A percentile compares a stretch with the other conserved stretches of the same genome.
phyloP scores from a whole-genome alignment of 2,797 vertebrate genomes.

The Yasuhikotakia modesta region DNA sequence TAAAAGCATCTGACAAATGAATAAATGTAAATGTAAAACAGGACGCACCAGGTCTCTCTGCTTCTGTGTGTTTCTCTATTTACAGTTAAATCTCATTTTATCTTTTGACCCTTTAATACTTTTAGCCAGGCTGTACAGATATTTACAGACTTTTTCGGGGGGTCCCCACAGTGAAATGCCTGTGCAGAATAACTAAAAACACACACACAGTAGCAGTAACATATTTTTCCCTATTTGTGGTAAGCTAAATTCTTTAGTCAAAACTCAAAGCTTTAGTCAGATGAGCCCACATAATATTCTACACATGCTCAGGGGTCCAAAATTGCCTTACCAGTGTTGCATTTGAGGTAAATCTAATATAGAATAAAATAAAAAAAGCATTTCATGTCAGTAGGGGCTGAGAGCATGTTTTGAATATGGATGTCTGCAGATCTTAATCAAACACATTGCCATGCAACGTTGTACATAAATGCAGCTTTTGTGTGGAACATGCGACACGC shows the following conservation, averaged over 20 bases:
- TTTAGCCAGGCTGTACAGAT: constrained; percentile 30
- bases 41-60: too few species aligned
- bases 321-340: constrained; percentile 64
- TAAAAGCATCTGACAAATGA: too few species aligned
- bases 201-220: constrained; percentile 61
- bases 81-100: constrained; percentile 21
- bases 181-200: constrained; percentile 65
- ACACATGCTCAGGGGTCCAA: constrained; percentile 65
- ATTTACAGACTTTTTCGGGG: constrained; percentile 31
- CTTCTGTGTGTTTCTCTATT: background rate
- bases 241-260: constrained; percentile 58
- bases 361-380: constrained; percentile 69
- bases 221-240: constrained; percentile 56
- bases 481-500: constrained; percentile 42
- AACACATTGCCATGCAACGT: constrained; percentile 37
- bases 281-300: constrained; percentile 66
- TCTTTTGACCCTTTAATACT: constrained; percentile 27
- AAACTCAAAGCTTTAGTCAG: constrained; percentile 56
- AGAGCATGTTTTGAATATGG: constrained; percentile 63
- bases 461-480: constrained; percentile 57
- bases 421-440: constrained; percentile 54
- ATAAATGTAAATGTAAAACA: too few species aligned
- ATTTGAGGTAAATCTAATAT: constrained; percentile 67
- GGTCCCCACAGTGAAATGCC: constrained; percentile 38
- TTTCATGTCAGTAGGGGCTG: constrained; percentile 62